Base-by-base conservation (phyloP, 2,888 invertebrate species). In the Apomyelois bistriatella region DNA sequence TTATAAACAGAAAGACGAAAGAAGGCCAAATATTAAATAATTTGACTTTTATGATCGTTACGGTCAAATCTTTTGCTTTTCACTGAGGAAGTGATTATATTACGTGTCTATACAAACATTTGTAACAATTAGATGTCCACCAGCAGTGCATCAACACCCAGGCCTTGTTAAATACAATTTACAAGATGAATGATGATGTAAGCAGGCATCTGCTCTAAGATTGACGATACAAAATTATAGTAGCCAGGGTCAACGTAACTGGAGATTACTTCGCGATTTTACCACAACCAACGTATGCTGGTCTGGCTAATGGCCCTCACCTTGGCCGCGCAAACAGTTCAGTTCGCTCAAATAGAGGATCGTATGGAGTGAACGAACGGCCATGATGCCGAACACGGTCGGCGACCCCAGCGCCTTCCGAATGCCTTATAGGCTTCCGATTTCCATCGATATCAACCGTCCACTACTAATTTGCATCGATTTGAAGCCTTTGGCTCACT, bases 301-400 rank as follows among this genome's bases (percentile, higher is more conserved):
- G 37, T 54, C 54, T 48, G 51, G 53, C 40, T 59, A 56, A 61
- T 67, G 82, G 65, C 80, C 82, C 76, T 86, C 86, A 87, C 86
- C 86, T 87, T 85, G 87, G 80, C 81, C 76, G 71, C 69, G 72
- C 70, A 76, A 76, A 78, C 64, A 62, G 64, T 36, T 17, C 60
- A 58, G 64, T 36, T 17, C 60, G 58, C 64, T 46, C 16, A 53
- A 60, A 68, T 65, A 66, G 53, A 52, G 35, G 55, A 57, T 65
- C 62, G 68, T 70, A 71, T 71, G n/a, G 72, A 70, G 78, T 76
- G 79, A 84, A 84, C 66, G 83, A 82, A 79, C 85, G 79, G 72
- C 76, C 79, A 55, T 71, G 71, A 70, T 66, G 74, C 80, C 85
- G 68, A 88, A 87, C 75, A 52, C 84, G 88, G 88, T 84, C 87